A percentile compares a stretch with the other conserved stretches of the same genome.
These are phyloP conservation scores for Epinephelus malabaricus DNA, from an alignment of 2,797 vertebrate genomes.

Conservation along the genomic window DNA sequence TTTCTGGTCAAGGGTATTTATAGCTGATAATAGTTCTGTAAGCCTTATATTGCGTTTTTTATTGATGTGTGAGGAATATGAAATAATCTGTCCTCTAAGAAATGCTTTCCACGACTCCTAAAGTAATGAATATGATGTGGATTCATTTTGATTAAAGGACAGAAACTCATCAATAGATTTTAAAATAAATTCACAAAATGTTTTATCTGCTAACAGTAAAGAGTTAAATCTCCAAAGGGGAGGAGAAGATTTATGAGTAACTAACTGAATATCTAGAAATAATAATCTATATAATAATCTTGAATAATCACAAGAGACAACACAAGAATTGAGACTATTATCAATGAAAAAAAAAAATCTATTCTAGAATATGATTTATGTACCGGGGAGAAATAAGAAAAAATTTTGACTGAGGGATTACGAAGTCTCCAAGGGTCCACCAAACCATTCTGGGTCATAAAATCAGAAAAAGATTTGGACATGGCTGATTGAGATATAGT, in stretches of 20 bases:
- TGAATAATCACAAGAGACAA: not conserved
- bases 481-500: not conserved
- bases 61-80: not conserved
- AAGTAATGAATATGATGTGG: conserved; percentile 2
- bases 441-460: not conserved
- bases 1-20: no score
- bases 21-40: no score
- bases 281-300: no score
- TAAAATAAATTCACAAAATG: conserved; percentile 16
- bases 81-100: conserved; percentile 24
- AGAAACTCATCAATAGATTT: conserved; percentile 15
- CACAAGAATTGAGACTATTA: not conserved
- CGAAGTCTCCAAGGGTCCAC: not conserved
- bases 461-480: not conserved
- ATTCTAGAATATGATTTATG: conserved; percentile 5
- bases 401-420: not conserved
- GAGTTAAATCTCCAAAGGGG: conserved; percentile 27
- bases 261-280: no score
- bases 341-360: conserved; percentile 3
- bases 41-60: no score
- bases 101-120: conserved; percentile 15
- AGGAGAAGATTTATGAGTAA: not conserved
- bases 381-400: no score
- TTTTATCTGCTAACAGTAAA: conserved; percentile 8
- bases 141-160: conserved; percentile 10